Base-by-base conservation (phyloP, 2,888 invertebrate genomes). In the Lamproptera curius region DNA sequence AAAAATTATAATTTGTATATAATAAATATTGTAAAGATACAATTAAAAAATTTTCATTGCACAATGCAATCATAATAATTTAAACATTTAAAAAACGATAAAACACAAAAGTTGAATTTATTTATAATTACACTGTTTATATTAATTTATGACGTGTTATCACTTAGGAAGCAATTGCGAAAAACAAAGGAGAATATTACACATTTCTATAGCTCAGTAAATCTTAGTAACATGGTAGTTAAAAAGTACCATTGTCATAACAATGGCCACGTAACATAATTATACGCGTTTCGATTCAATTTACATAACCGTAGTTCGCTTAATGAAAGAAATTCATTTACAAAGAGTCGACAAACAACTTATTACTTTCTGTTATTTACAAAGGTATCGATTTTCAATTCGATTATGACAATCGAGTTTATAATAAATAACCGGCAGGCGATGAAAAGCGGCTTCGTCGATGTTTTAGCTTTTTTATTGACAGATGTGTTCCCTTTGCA, bases 211-310 rank as follows among this genome's bases (percentile, higher is more conserved):
- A 6, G 20, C 3, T 3, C 20, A 20, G 6, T 20, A 20, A 5
- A 5, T 20, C 6, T 20, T 20, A 55, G 58, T 54, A 51, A 56
- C 53, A 58, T 54, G 50, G 61, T 54, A 58, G 51, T 50, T 51
- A 54, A 52, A 54, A 37, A 28, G 9, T 49, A 41, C 53, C 58
- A 54, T 61, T 58, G 63, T 59, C 61, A 59, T 58, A 68, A 64
- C 48, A 48, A 48, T 44, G 34, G 28, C 31, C 61, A 53, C 56
- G 62, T 66, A 63, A 63, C 59, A 55, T 59, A 64, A 65, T 65
- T 62, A 61, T 49, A 55, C 52, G 56, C 57, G 59, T 64, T 71
- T 64, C 57, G 57, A 11, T 62, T 65, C 63, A 60, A 59, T 60
- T 65, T 62, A 61, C 50, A 55, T 58, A 54, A 63, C 56, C 57